phyloP scores from a whole-genome alignment of 2,888 invertebrate genomes.

The Nemurella pictetii region DNA sequence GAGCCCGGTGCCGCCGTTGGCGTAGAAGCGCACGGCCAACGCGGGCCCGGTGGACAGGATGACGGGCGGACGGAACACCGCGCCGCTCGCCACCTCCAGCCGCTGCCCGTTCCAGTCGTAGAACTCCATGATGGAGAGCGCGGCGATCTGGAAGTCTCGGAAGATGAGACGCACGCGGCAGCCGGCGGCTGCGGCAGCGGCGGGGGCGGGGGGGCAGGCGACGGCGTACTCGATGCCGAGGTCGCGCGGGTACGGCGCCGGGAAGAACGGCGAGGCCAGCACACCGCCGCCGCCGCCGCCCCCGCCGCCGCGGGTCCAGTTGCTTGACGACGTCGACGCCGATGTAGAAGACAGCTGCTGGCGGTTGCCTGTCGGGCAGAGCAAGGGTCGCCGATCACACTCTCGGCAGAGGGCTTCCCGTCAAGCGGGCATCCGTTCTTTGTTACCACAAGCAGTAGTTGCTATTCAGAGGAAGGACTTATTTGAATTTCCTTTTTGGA shows the following conservation, averaged over 20 bases:
- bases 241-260: constrained; percentile 67
- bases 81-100: constrained; percentile 66
- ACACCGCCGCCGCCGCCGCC: constrained; percentile 52
- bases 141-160: constrained; percentile 68
- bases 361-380: constrained; percentile 59
- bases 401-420: background rate
- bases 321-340: no score
- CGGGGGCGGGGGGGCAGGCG: constrained; percentile 57
- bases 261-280: constrained; percentile 69
- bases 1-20: constrained; percentile 67
- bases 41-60: constrained; percentile 66
- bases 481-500: no score
- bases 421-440: background rate
- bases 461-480: no score
- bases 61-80: constrained; percentile 68
- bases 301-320: constrained; percentile 54
- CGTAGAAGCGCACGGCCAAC: constrained; percentile 66
- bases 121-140: constrained; percentile 69
- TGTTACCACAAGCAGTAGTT: background rate
- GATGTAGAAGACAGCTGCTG: constrained; percentile 50
- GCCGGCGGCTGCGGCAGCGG: constrained; percentile 51
- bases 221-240: constrained; percentile 67
- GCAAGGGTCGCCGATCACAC: background rate
- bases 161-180: constrained; percentile 67
- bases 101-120: constrained; percentile 70